Evolutionary conservation across 2,113 vertebrate species (phyloP), one percentile per base, ranked within the genome.

Genomic region (Stomatorhinus ivindoensis): DNA sequence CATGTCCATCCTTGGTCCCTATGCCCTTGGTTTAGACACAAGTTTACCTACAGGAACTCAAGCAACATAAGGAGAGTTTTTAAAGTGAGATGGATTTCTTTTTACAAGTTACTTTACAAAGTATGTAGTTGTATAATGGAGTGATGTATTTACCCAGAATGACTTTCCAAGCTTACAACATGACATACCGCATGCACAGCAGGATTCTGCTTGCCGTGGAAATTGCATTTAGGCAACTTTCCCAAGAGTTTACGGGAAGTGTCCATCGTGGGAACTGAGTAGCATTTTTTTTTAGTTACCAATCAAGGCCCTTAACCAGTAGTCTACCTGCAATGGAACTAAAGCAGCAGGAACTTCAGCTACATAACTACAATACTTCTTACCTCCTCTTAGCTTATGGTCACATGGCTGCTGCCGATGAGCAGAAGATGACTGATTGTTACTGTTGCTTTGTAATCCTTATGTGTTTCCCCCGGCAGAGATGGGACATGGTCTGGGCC

Each of bases 401-500:
- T 42, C 35, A 39, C 1, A 76, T 19, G 15, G 21, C 24, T 73
- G 31, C 3, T 35, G 31, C 4, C 17, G 11, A 13, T 39, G 69
- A 69, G 96, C 96, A 0, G 94, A 92, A 0, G 95, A 95, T 92
- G 50, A 55, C 7, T 53, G 48, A 87, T 1, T 53, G n/a, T 87
- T 55, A 31, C 47, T 86, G 83, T 24, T 73, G 35, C 61, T 46
- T 76, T 39, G 39, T 39, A 19, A 17, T 90, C 13, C 47, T 58
- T 85, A 10, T 47, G 21, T 58, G 35, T 47, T 47, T 0, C 0
- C 46, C 39, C 19, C 61, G 39, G 85, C 93, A 97, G 97, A 97
- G 95, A 91, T 97, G 97, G 97, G 95, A 88, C 91, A 95, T 94
- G 48, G 94, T 96, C 2, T 96, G 95, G 94, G 96, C 92, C 0